A percentile compares a stretch with the other conserved stretches of the same genome.
phyloP scores from a whole-genome alignment of 2,888 invertebrate species.

The Pseudococcus viburni region DNA sequence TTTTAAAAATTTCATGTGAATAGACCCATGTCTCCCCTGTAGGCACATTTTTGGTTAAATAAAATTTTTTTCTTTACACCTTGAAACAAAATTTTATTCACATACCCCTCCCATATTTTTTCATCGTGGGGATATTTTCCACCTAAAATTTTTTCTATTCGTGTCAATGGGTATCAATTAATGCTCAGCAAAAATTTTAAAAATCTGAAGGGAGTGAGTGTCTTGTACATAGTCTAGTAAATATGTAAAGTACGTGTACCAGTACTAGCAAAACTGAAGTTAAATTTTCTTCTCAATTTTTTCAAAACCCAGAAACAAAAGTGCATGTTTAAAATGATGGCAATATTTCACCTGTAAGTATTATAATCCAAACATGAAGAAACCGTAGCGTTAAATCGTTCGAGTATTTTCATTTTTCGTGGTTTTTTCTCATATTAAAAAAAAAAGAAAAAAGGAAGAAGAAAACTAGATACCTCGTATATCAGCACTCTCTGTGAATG shows the following conservation, averaged over 20 bases:
- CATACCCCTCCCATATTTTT: too few relatives aligned
- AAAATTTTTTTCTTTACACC: too few relatives aligned
- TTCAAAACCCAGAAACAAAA: neutral
- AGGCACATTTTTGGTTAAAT: too few relatives aligned
- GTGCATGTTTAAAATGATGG: neutral
- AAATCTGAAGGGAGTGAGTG: too few relatives aligned
- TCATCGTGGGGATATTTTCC: too few relatives aligned
- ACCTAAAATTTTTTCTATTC: too few relatives aligned
- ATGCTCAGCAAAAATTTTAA: too few relatives aligned
- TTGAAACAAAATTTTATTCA: too few relatives aligned
- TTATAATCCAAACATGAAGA: neutral
- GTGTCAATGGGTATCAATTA: too few relatives aligned
- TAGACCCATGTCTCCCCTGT: too few relatives aligned
- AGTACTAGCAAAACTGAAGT: neutral
- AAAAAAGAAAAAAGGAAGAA: neutral
- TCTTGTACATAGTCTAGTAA: too few relatives aligned
- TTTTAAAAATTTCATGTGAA: too few relatives aligned
- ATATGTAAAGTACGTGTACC: neutral
- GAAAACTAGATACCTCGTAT: neutral
- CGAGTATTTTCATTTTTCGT: neutral
- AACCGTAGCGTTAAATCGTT: conserved; percentile 8
- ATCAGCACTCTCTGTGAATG: neutral
- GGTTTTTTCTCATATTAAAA: neutral
- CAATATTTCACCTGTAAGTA: neutral
- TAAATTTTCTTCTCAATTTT: neutral